phyloP scores from a whole-genome alignment of 2,888 invertebrate genomes.

The Antheraea yamamai region DNA sequence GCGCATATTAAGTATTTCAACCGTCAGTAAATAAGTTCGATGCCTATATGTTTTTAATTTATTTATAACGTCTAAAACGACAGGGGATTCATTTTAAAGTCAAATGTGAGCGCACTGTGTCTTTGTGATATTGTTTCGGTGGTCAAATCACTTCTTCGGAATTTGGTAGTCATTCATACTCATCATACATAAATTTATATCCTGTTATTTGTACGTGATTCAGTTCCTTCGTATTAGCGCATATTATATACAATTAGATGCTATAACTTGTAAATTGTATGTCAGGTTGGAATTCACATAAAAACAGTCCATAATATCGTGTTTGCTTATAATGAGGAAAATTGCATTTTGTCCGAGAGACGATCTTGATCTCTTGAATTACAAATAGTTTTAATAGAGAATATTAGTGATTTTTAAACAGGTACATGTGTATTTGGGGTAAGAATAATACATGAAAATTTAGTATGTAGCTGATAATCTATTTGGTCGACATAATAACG shows the following conservation, averaged over 20 bases:
- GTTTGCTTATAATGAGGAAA: not conserved
- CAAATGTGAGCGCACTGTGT: conserved; percentile 36
- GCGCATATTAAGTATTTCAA: conserved; percentile 30
- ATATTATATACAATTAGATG: not conserved
- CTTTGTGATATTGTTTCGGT: conserved; percentile 14
- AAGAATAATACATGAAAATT: not conserved
- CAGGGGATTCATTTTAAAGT: conserved; percentile 33
- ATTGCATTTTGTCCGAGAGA: not conserved
- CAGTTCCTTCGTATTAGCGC: not conserved
- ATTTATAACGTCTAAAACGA: conserved; percentile 32
- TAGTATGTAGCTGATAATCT: not conserved
- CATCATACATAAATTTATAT: not conserved
- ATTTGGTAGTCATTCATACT: conserved; percentile 16
- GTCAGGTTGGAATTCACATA: no score
- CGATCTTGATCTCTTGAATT: not conserved
- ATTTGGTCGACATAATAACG: not conserved
- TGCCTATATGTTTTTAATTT: conserved; percentile 44
- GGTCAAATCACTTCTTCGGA: conserved; percentile 8
- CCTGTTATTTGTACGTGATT: conserved; percentile 2
- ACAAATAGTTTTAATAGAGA: not conserved
- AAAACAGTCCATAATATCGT: not conserved
- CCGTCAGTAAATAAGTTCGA: conserved; percentile 39
- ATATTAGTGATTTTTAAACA: not conserved
- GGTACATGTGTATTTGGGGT: not conserved
- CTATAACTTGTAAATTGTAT: not conserved